Base-by-base conservation (phyloP, 2,113 vertebrate species). In the Spea multiplicata region DNA sequence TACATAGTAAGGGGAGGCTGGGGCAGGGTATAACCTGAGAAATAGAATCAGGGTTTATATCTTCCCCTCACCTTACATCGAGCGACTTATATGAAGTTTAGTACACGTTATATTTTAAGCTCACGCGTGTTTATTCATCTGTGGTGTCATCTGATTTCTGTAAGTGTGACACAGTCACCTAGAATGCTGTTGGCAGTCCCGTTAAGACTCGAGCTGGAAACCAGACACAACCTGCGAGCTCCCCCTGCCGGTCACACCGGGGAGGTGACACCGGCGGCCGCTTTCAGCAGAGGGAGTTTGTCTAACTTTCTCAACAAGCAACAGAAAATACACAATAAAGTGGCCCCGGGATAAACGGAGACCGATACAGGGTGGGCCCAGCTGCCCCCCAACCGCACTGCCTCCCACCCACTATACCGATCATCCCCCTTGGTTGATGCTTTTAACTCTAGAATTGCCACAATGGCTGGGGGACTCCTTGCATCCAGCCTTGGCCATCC, bases 191-290 rank as follows among this genome's bases (percentile, higher is more conserved):
- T 4, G 64, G 57, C 72, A 48, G 72, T 45, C 59, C 73, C 65
- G 73, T 65, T 9, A 8, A 61, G 72, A 30, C 30, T 59, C 30
- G 4, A 53, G 5, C 16, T n/a, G 0, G 7, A 45, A 6, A n/a
- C 48, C 81, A 91, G 86, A 83, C 77, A 62, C 83, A 87, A 94
- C 93, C 82, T 89, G 86, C 88, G 91, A 93, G 95, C 94, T 94
- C 94, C 95, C 94, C 94, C 95, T 96, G 91, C 95, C 94, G 96
- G 89, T 83, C 67, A 16, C 57, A 6, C 5, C 16, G 3, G 3
- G 0, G 5, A 6, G 0, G 0, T 16, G 84, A 80, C 6, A 55
- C 6, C 55, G 48, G 16, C 16, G 9, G 5, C 6, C 44, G 17
- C 14, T 64, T 71, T 71, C 76, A 78, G 55, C 76, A 78, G 76